A percentile compares a stretch with the other conserved stretches of the same genome.
Evolutionary conservation across 2,888 invertebrate species (phyloP).

Genomic region (Pyralis farinalis): DNA sequence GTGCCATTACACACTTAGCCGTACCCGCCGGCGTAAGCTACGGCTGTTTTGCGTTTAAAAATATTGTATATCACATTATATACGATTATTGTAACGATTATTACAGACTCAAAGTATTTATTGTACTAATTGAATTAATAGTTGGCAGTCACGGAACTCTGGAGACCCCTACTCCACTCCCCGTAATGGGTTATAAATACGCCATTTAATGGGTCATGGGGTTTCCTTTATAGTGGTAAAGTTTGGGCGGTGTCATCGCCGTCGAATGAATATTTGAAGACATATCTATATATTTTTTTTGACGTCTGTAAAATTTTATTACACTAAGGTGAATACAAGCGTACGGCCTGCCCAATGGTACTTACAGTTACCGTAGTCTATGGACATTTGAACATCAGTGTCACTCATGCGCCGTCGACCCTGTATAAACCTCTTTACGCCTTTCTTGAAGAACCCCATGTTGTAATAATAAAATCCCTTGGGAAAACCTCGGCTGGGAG

Average conservation of each 20-base stretch:
- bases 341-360: too few relatives aligned
- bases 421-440: too few relatives aligned
- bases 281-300: too few relatives aligned
- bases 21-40: conserved; percentile 35
- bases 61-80: conserved; percentile 71
- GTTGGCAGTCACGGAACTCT: conserved; percentile 58
- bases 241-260: conserved; percentile 12
- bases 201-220: conserved; percentile 34
- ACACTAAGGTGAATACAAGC: too few relatives aligned
- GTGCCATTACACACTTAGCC: conserved; percentile 42
- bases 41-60: conserved; percentile 61
- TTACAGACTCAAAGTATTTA: conserved; percentile 60
- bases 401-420: too few relatives aligned
- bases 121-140: conserved; percentile 73
- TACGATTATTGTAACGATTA: conserved; percentile 69
- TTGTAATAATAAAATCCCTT: too few relatives aligned
- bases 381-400: too few relatives aligned
- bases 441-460: too few relatives aligned
- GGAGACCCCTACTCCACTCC: conserved; percentile 26
- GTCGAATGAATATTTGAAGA: not conserved
- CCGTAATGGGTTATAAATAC: conserved; percentile 35
- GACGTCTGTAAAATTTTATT: too few relatives aligned
- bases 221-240: conserved; percentile 17
- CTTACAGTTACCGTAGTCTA: too few relatives aligned
- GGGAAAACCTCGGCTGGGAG: too few relatives aligned